Conservation (phyloP, 2,113 vertebrate species). For the Neotoma lepida region DNA sequence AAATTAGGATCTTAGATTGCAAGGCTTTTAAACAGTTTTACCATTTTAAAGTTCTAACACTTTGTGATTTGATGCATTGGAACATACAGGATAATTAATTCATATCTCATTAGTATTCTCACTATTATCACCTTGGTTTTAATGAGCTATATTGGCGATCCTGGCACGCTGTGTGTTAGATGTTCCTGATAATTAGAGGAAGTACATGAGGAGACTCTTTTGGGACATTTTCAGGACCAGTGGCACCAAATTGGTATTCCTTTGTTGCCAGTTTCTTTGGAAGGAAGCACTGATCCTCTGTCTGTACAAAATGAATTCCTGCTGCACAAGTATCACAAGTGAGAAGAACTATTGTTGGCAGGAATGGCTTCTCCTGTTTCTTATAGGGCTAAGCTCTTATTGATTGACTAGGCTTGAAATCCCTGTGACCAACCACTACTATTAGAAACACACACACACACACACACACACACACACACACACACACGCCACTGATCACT, state of each 20-base stretch:
- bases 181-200: constrained; percentile 71
- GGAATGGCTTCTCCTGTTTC: constrained; percentile 32
- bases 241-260: constrained; percentile 55
- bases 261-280: constrained; percentile 65
- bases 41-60: constrained; percentile 50
- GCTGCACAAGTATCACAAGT: constrained; percentile 12
- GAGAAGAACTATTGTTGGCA: constrained; percentile 47
- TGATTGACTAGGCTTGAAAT: constrained; percentile 24
- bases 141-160: constrained; percentile 65
- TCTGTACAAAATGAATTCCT: constrained; percentile 36
- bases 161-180: constrained; percentile 60
- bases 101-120: constrained; percentile 69
- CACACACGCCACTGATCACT: background rate
- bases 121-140: constrained; percentile 61
- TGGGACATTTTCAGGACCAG: constrained; percentile 52
- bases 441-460: background rate
- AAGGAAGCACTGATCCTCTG: constrained; percentile 44
- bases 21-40: constrained; percentile 47
- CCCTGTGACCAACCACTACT: background rate
- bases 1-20: constrained; percentile 24
- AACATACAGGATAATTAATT: constrained; percentile 53
- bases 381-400: constrained; percentile 8
- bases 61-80: constrained; percentile 40
- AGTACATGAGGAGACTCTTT: constrained; percentile 57
- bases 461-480: background rate